These are phyloP conservation scores for Suncus etruscus DNA, from an alignment of 2,113 vertebrate species.

Conservation along the genomic window DNA sequence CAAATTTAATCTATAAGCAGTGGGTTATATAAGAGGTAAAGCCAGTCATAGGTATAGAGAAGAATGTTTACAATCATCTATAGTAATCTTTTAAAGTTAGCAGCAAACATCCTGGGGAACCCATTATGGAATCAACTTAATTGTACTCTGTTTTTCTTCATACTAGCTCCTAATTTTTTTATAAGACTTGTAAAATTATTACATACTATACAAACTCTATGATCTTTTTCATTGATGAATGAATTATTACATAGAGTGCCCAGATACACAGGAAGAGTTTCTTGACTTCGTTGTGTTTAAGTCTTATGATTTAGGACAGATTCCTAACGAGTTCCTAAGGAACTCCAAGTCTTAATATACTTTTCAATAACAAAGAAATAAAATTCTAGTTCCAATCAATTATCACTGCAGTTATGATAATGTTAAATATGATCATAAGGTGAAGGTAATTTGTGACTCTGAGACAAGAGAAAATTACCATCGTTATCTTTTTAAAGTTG, in stretches of 20 bases:
- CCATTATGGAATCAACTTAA: background rate
- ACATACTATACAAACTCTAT: background rate
- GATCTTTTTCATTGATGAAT: background rate
- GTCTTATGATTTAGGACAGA: background rate
- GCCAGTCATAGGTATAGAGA: no score
- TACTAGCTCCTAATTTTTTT: background rate
- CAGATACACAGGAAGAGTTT: background rate
- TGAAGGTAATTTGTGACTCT: background rate
- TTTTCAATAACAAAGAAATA: background rate
- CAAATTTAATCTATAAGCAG: no score
- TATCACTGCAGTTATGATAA: background rate
- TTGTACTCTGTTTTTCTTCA: accelerated
- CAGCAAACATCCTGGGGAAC: background rate
- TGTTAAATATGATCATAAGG: background rate
- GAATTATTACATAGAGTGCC: background rate
- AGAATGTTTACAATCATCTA: no score
- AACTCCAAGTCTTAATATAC: background rate
- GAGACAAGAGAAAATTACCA: background rate
- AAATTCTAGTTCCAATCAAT: background rate
- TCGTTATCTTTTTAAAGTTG: background rate
- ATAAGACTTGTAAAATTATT: background rate
- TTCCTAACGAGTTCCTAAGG: background rate
- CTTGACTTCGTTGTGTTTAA: background rate
- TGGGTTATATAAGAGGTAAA: no score
- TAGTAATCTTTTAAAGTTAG: no score